Evolutionary conservation across 2,888 invertebrate genomes (phyloP), one percentile per base, ranked within the genome.

Genomic region (Rhagium mordax): DNA sequence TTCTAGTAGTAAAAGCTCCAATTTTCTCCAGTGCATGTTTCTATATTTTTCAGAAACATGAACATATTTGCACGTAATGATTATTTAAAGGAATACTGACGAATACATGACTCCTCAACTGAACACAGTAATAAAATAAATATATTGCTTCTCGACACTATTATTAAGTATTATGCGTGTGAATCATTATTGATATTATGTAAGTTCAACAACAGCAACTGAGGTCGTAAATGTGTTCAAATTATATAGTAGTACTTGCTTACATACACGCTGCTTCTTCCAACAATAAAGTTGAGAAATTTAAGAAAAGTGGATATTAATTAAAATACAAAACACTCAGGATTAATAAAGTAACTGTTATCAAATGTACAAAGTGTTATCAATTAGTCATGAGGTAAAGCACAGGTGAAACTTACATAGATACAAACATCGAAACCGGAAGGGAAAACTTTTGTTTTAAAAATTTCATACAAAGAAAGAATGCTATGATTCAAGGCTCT

Each of bases 401-500:
- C 41, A n/a, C 10, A n/a, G 4, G 1, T 41, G 1, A 41, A 41
- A 41, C 2, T n/a, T n/a, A n/a, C 0, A 29, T 57, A 59, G 7
- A 8, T 59, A 33, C 33, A 59, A 55, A 55, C 18, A 2, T 16
- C 48, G 15, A 13, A 48, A n/a, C 10, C 18, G 5, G 13, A 18
- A 65, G 33, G 15, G 18, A 21, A 47, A 67, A 24, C 13, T 21
- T 47, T 16, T 47, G 33, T 64, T 27, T 67, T 67, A 67, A 67
- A 67, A 67, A 57, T 67, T 67, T 57, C 67, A 67, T 20, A 53
- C 47, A 47, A 27, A 24, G 47, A 65, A 57, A 65, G 64, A 64
- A 55, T 51, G 64, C 69, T 68, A 75, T 68, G 72, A 75, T 74
- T 76, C 70, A 53, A 62, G 66, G 55, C 74, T 72, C 68, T 68